These are phyloP conservation scores for Columba guinea DNA, from an alignment of 2,797 vertebrate species.

Conservation along the genomic window DNA sequence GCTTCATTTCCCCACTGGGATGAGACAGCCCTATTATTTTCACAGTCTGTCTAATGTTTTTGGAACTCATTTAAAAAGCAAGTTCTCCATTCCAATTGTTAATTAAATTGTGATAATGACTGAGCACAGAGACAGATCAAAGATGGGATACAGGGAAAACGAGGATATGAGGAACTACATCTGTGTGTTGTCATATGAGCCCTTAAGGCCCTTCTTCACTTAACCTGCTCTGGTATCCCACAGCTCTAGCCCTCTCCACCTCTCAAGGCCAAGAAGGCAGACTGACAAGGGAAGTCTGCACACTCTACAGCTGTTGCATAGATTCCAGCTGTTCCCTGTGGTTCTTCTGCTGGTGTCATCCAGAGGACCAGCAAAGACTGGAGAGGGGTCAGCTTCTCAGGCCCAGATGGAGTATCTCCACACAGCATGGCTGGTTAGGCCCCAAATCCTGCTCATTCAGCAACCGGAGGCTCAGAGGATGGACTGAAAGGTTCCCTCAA, in stretches of 20 bases:
- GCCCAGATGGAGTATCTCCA: not conserved
- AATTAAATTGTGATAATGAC: not conserved
- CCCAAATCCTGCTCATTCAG: not conserved
- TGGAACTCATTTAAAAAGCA: not conserved
- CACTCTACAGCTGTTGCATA: not conserved
- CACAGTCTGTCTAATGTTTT: not conserved
- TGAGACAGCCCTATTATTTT: not conserved
- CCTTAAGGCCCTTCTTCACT: not conserved
- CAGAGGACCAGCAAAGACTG: not conserved
- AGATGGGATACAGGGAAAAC: not conserved
- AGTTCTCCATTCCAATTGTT: not conserved
- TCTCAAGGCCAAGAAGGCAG: not conserved
- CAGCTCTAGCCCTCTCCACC: not conserved
- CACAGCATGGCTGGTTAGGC: not conserved
- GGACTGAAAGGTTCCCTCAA: not conserved
- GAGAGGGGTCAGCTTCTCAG: not conserved
- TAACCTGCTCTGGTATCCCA: not conserved
- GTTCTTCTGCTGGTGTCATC: not conserved
- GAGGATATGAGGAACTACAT: not conserved
- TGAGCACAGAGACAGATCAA: not conserved
- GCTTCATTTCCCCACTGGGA: not conserved
- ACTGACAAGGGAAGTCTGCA: not conserved
- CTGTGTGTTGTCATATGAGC: not conserved
- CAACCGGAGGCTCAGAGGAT: not conserved
- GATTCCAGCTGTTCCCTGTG: not conserved